Base-by-base conservation (phyloP, 2,113 vertebrate species). In the Apeltes quadracus region DNA sequence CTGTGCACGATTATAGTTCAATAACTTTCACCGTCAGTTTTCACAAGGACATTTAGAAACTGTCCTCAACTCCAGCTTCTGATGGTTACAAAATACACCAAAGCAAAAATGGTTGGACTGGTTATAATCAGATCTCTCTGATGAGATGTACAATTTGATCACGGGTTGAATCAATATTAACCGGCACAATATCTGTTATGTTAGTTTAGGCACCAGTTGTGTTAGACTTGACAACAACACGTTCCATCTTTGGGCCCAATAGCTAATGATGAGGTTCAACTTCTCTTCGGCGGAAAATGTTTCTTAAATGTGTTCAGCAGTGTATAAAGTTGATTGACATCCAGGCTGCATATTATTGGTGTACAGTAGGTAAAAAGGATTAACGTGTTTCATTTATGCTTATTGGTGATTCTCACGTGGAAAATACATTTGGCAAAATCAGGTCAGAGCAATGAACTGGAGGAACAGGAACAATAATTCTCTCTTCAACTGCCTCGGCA, bases 11-110 rank as follows among this genome's bases (percentile, higher is more conserved):
- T 41, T 62, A 68, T 63, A 32, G 58, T 59, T 70, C 18, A 55
- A 67, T 61, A 7, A 77, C 44, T 74, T 41, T 14, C 62, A 56
- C 34, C 54, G 50, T 9, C 68, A 66, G 43, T 23, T 56, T 53
- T 58, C 39, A 67, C 36, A 34, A n/a, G 48, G 12, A 78, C 12
- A 76, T n/a, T 58, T 23, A 39, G 22, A 68, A 44, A 78, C 66
- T 25, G 32, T 43, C 32, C 56, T 18, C 16, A 68, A 44, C 18
- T 20, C 27, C 41, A 38, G 32, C 32, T 5, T 34, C 5, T 34
- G 1, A 34, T 34, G 6, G 32, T 34, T 34, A 29, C 16, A 39
- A n/a, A 15, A 29, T 44, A 54, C 14, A 46, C n/a, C 14, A 34
- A 11, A 57, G 46, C n/a, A 5, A 7, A 10, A 5, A 20, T 0